Evolutionary conservation across 1,140 invertebrate species (phyloP).

Genomic region (Calosoma granatense): DNA sequence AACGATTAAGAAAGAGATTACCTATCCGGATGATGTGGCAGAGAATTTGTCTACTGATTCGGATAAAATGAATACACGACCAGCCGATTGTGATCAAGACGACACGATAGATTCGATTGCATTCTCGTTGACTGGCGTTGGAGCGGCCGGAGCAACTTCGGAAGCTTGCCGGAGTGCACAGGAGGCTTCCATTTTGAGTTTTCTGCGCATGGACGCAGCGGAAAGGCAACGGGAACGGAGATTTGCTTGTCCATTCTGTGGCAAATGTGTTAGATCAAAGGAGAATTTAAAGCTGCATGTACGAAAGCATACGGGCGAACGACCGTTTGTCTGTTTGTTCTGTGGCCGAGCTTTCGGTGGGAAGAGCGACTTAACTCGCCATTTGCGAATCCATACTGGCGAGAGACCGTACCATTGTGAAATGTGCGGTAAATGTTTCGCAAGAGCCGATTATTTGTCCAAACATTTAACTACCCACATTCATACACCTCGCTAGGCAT

Average conservation of each 20-base stretch:
- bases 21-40: constrained; percentile 20
- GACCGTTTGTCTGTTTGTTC: constrained; percentile 78
- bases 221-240: constrained; percentile 52
- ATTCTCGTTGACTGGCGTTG: constrained; percentile 37
- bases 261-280: constrained; percentile 78
- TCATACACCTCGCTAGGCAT: constrained; percentile 49
- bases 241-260: constrained; percentile 80
- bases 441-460: constrained; percentile 78
- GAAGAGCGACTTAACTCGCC: constrained; percentile 75
- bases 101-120: constrained; percentile 53
- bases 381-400: constrained; percentile 76
- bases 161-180: constrained; percentile 35
- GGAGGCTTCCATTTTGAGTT: constrained; percentile 51
- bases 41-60: constrained; percentile 7
- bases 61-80: not conserved
- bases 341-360: constrained; percentile 78
- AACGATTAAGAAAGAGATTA: constrained; percentile 26
- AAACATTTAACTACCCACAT: constrained; percentile 84
- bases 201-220: constrained; percentile 48
- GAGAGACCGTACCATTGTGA: constrained; percentile 82
- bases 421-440: constrained; percentile 84
- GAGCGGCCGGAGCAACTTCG: constrained; percentile 18
- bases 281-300: constrained; percentile 83
- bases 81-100: constrained; percentile 47
- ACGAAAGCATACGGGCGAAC: constrained; percentile 77